Percentiles rank a stretch among this genome's conserved stretches.
Conservation (phyloP, 2,113 vertebrate genomes). For the Thunnus maccoyii region DNA sequence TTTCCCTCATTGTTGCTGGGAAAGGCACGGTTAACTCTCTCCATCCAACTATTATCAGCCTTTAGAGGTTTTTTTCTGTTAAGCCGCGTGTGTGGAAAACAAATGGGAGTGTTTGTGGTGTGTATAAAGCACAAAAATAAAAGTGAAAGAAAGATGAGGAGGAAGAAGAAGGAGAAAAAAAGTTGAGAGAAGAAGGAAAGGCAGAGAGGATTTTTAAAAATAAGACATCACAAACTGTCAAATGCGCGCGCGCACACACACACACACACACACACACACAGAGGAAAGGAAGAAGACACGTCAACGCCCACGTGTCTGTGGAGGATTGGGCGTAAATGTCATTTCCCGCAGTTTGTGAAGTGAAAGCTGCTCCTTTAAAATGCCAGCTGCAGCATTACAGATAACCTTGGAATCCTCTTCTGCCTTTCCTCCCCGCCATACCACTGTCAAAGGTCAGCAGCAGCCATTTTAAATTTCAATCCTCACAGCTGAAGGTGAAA, state of each 20-base stretch:
- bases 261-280: background rate
- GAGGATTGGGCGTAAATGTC: slow-evolving; percentile 56
- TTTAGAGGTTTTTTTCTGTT: slow-evolving; percentile 29
- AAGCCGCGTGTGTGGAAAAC: slow-evolving; percentile 15
- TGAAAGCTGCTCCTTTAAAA: slow-evolving; percentile 58
- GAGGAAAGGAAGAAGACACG: slow-evolving; percentile 17
- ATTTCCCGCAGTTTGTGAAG: slow-evolving; percentile 47
- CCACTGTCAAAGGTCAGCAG: slow-evolving; percentile 47
- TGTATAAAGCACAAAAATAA: background rate
- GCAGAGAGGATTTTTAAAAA: background rate
- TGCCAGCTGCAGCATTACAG: slow-evolving; percentile 48
- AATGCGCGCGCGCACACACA: background rate
- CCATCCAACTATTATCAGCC: slow-evolving; percentile 10
- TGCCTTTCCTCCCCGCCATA: background rate
- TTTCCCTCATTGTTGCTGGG: slow-evolving; percentile 47
- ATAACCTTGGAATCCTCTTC: slow-evolving; percentile 32
- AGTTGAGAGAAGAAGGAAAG: background rate
- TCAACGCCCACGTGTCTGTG: slow-evolving; percentile 36
- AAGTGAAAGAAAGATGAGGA: slow-evolving; percentile 2
- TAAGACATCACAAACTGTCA: background rate
- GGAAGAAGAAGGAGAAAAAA: slow-evolving; percentile 2
- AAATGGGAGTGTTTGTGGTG: background rate
- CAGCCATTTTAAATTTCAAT: slow-evolving; percentile 33
- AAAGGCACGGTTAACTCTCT: slow-evolving; percentile 40
- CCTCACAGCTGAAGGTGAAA: slow-evolving; percentile 12